These are phyloP conservation scores for Spodoptera frugiperda DNA, from an alignment of 1,140 invertebrate genomes.

Conservation along the genomic window DNA sequence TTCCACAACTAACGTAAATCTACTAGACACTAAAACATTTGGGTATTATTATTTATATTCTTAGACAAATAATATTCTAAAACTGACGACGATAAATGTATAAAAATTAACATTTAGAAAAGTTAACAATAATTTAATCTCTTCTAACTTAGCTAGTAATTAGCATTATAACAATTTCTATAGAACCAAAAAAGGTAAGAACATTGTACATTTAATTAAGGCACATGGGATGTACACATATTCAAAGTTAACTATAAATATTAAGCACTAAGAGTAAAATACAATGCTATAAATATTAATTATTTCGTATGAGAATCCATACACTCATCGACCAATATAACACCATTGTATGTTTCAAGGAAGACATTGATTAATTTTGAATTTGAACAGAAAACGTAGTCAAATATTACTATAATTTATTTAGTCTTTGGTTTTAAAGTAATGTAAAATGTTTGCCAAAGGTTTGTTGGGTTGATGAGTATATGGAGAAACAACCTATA, in stretches of 20 bases:
- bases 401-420: conserved; percentile 61
- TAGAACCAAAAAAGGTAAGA: conserved; percentile 78
- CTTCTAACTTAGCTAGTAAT: conserved; percentile 77
- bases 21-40: conserved; percentile 65
- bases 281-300: conserved; percentile 69
- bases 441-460: conserved; percentile 64
- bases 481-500: conserved; percentile 60
- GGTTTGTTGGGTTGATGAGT: conserved; percentile 60
- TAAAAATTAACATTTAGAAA: conserved; percentile 83
- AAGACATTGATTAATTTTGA: conserved; percentile 61
- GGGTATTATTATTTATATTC: conserved; percentile 58
- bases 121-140: conserved; percentile 86
- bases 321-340: conserved; percentile 68
- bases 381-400: conserved; percentile 39
- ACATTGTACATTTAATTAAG: conserved; percentile 83
- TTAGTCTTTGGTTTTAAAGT: conserved; percentile 72
- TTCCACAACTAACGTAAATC: conserved; percentile 49
- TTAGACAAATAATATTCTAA: conserved; percentile 53
- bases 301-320: conserved; percentile 64
- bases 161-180: conserved; percentile 81
- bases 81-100: conserved; percentile 66
- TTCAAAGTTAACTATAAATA: conserved; percentile 79
- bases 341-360: conserved; percentile 51
- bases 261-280: conserved; percentile 77
- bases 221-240: conserved; percentile 81